These are phyloP conservation scores for Dromiciops gliroides DNA, from an alignment of 2,113 vertebrate species.

Conservation along the genomic window DNA sequence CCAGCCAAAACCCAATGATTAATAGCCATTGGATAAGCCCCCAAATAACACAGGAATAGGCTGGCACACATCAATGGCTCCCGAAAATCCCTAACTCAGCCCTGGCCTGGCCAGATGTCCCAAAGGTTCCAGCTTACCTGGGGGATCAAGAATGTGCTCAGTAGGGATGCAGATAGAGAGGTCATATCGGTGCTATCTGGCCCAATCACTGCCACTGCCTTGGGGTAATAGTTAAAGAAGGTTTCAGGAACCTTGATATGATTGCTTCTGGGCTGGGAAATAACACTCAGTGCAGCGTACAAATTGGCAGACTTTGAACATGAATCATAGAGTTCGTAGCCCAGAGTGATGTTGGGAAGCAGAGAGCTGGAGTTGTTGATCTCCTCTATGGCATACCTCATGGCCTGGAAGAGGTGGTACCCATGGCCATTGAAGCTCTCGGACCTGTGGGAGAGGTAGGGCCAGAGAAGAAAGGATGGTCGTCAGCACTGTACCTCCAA, in stretches of 20 bases:
- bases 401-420: constrained; percentile 86
- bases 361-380: constrained; percentile 90
- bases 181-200: constrained; percentile 78
- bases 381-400: constrained; percentile 88
- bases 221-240: constrained; percentile 67
- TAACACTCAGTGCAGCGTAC: constrained; percentile 75
- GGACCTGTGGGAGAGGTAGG: background rate
- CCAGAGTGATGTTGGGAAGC: constrained; percentile 89
- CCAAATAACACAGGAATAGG: background rate
- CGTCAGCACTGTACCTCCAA: background rate
- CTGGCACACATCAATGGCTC: background rate
- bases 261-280: background rate
- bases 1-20: background rate
- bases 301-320: constrained; percentile 83
- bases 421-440: constrained; percentile 58
- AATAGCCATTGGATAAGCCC: background rate
- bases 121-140: constrained; percentile 80
- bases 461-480: background rate
- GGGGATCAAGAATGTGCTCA: constrained; percentile 85
- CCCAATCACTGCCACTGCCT: constrained; percentile 82
- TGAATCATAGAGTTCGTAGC: constrained; percentile 87
- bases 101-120: background rate
- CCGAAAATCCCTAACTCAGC: no score
- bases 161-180: constrained; percentile 79
- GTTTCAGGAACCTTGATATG: constrained; percentile 41